Evolutionary conservation across 1,140 invertebrate genomes (phyloP).

Genomic region (Phymorhynchus buccinoides): DNA sequence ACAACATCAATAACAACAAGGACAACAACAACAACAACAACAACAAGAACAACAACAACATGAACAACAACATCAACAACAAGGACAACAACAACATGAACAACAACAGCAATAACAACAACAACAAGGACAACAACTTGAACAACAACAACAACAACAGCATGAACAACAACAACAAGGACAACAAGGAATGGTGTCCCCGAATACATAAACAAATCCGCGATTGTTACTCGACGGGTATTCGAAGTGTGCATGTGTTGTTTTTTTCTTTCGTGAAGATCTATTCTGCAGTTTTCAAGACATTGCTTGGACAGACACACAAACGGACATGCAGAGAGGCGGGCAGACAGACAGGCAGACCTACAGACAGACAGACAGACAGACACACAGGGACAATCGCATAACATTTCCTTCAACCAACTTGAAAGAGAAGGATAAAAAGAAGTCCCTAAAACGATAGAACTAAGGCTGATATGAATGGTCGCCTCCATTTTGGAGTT

Average conservation of each 20-base stretch:
- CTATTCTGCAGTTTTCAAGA: too few relatives aligned
- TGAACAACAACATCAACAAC: neutral
- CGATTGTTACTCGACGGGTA: too few relatives aligned
- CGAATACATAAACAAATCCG: neutral
- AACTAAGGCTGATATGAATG: neutral
- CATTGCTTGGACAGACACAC: too few relatives aligned
- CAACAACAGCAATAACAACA: neutral
- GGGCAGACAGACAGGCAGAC: too few relatives aligned
- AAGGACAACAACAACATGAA: neutral
- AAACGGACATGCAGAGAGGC: too few relatives aligned
- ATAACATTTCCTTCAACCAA: too few relatives aligned
- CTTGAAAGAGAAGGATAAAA: constrained; percentile 6
- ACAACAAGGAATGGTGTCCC: neutral
- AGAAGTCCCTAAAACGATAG: neutral
- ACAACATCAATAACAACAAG: neutral
- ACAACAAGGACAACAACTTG: neutral
- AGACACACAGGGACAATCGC: neutral
- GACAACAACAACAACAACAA: neutral
- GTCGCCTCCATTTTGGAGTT: too few relatives aligned
- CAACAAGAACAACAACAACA: too few relatives aligned
- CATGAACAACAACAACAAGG: neutral
- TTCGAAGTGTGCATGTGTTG: too few relatives aligned
- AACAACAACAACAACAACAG: neutral
- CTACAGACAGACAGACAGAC: too few relatives aligned
- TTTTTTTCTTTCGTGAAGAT: too few relatives aligned